Evolutionary conservation across 2,113 vertebrate species (phyloP).

Genomic region (Corydoras maculifer): DNA sequence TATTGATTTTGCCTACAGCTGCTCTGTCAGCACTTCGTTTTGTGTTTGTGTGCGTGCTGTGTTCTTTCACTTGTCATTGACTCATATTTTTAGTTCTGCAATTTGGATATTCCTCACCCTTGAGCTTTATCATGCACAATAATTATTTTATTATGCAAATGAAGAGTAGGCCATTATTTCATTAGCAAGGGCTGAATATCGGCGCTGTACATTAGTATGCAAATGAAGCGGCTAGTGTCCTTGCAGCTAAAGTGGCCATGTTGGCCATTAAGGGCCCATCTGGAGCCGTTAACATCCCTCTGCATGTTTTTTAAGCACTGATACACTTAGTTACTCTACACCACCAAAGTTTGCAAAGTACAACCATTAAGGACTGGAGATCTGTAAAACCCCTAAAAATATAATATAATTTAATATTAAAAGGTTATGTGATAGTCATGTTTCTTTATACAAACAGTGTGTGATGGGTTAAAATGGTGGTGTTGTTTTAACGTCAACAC

Average conservation of each 20-base stretch:
- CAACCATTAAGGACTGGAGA: too few species aligned
- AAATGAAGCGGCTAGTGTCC: conserved; percentile 47
- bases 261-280: conserved; percentile 28
- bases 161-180: conserved; percentile 66
- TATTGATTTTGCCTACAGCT: too few species aligned
- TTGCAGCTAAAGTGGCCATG: conserved; percentile 42
- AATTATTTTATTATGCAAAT: conserved; percentile 77
- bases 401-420: too few species aligned
- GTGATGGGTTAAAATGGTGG: not conserved
- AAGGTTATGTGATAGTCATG: too few species aligned
- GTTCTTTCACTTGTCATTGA: conserved; percentile 35
- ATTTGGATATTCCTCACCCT: conserved; percentile 56
- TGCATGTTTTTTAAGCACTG: not conserved
- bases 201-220: conserved; percentile 68
- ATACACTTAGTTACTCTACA: not conserved
- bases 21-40: not conserved
- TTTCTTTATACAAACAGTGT: not conserved
- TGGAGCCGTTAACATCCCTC: conserved; percentile 39
- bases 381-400: too few species aligned
- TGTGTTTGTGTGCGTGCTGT: conserved; percentile 35
- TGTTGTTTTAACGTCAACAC: too few species aligned
- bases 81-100: conserved; percentile 36
- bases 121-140: conserved; percentile 70
- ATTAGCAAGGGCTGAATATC: conserved; percentile 65
- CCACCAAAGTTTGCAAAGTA: not conserved